Conservation (phyloP, 92 coral and sea anemone genomes). For the Epizoanthus scotinus region DNA sequence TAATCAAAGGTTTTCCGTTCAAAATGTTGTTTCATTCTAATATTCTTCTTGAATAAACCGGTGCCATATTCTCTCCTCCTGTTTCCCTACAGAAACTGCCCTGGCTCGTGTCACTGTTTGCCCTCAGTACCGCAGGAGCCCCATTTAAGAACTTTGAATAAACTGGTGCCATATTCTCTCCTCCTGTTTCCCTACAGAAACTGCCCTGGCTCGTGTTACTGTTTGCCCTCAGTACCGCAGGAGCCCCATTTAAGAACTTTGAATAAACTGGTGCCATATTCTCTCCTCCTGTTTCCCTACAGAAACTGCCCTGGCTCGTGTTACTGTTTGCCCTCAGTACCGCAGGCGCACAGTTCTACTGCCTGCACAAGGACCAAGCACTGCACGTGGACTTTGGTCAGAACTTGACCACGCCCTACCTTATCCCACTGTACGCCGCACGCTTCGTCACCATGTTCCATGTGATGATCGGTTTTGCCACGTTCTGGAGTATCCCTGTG, state of each 20-base stretch:
- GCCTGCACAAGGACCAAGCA: conserved; percentile 67
- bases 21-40: too few species aligned
- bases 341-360: conserved; percentile 60
- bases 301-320: conserved; percentile 66
- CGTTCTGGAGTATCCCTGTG: conserved; percentile 72
- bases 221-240: conserved; percentile 63
- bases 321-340: conserved; percentile 58
- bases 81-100: too few species aligned
- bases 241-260: background rate
- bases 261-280: background rate
- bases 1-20: too few species aligned
- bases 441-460: conserved; percentile 69
- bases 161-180: background rate
- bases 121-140: conserved; percentile 56
- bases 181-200: too few species aligned
- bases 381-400: conserved; percentile 71
- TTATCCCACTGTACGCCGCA: conserved; percentile 51
- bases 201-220: conserved; percentile 48
- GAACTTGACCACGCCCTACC: conserved; percentile 30
- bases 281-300: conserved; percentile 8
- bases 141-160: background rate
- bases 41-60: background rate
- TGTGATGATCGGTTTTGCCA: conserved; percentile 68
- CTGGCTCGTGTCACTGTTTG: conserved; percentile 51
- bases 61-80: background rate